Percentiles rank a stretch among this genome's conserved stretches.
Conservation (phyloP, 2,888 invertebrate species). For the Limnephilus marmoratus region DNA sequence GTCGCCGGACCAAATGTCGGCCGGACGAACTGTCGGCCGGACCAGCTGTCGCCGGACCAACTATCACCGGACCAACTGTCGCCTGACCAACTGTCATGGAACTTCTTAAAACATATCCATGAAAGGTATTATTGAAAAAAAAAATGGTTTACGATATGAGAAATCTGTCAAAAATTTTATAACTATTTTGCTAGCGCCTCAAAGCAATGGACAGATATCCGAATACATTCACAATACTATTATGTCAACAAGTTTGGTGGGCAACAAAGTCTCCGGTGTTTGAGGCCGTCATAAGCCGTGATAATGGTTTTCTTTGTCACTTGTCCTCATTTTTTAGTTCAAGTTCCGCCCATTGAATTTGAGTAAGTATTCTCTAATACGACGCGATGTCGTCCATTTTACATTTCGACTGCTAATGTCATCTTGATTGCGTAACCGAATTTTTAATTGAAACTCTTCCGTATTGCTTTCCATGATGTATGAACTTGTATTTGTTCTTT, state of each 20-base stretch:
- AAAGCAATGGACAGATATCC: background rate
- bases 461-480: background rate
- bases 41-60: no score
- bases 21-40: no score
- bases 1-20: no score
- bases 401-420: slow-evolving; percentile 2
- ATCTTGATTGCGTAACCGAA: slow-evolving; percentile 14
- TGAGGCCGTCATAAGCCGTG: slow-evolving; percentile 42
- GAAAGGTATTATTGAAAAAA: no score
- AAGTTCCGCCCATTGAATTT: slow-evolving; percentile 58
- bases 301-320: slow-evolving; percentile 43
- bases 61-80: no score
- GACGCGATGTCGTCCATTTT: background rate
- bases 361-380: slow-evolving; percentile 5
- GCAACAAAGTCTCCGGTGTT: background rate
- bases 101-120: no score
- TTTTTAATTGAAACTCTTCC: background rate
- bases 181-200: background rate
- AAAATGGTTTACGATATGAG: no score
- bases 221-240: background rate
- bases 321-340: slow-evolving; percentile 58
- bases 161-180: background rate
- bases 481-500: background rate
- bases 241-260: background rate
- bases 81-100: no score